A percentile compares a stretch with the other conserved stretches of the same genome.
Conservation (phyloP, 2,888 invertebrate species). For the Seladonia tumulorum region DNA sequence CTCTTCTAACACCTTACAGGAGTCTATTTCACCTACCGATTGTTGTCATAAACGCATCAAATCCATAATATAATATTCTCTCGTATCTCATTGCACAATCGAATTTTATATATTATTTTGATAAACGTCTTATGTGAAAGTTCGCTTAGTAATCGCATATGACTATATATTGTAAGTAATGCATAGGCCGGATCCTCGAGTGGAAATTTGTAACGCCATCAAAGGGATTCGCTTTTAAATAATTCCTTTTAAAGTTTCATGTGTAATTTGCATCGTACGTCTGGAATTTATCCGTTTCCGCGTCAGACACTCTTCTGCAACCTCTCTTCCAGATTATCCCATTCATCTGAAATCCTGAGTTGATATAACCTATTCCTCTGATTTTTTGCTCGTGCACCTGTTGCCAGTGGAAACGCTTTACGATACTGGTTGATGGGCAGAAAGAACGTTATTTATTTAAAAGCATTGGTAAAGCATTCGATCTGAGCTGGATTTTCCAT, state of each 20-base stretch:
- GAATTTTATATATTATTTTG: neutral
- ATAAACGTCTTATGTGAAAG: neutral
- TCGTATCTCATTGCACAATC: too few species aligned
- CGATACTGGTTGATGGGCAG: neutral
- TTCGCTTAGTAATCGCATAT: neutral
- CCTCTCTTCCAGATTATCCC: conserved; percentile 56
- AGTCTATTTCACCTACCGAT: too few species aligned
- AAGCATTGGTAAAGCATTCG: neutral
- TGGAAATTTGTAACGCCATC: neutral
- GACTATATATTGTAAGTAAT: neutral
- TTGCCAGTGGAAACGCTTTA: conserved; percentile 66
- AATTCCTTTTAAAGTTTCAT: conserved; percentile 55
- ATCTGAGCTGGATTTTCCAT: neutral
- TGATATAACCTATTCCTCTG: conserved; percentile 47
- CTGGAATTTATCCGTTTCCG: conserved; percentile 23
- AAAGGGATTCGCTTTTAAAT: neutral
- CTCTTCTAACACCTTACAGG: too few species aligned
- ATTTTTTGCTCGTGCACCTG: conserved; percentile 70
- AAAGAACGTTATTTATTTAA: neutral
- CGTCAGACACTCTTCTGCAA: conserved; percentile 43
- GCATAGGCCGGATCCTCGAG: neutral
- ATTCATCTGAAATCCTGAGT: conserved; percentile 69
- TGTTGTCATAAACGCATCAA: too few species aligned
- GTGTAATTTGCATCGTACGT: conserved; percentile 50
- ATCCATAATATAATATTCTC: too few species aligned